Evolutionary conservation across 2,888 invertebrate species (phyloP).

Genomic region (Cosmia trapezina): DNA sequence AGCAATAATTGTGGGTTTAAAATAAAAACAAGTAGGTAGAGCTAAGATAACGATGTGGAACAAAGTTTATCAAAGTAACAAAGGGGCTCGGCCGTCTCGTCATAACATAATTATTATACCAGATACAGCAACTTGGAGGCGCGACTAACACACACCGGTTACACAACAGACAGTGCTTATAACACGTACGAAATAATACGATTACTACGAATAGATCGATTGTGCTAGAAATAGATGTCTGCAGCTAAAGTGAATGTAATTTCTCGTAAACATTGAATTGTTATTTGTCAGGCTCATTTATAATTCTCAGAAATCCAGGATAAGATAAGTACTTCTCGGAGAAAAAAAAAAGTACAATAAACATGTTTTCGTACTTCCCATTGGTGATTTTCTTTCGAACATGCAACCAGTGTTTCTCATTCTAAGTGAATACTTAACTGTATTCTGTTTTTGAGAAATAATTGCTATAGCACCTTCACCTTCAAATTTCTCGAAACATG

Average conservation of each 20-base stretch:
- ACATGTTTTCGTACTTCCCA: constrained; percentile 5
- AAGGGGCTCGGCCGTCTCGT: constrained; percentile 68
- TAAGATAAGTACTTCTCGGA: background rate
- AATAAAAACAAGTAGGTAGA: constrained; percentile 40
- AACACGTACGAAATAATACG: background rate
- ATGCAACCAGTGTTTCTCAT: too few relatives aligned
- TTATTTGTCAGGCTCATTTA: constrained; percentile 12
- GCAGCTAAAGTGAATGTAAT: constrained; percentile 1
- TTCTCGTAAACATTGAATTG: constrained; percentile 29
- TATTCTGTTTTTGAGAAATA: too few relatives aligned
- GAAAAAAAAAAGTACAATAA: constrained; percentile 8
- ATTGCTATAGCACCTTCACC: constrained; percentile 1
- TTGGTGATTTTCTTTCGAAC: constrained; percentile 6
- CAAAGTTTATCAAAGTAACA: constrained; percentile 64
- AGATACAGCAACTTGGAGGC: constrained; percentile 47
- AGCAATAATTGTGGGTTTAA: constrained; percentile 7
- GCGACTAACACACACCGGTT: constrained; percentile 26
- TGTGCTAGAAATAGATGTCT: constrained; percentile 24
- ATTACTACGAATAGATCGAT: constrained; percentile 33
- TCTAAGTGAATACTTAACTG: too few relatives aligned
- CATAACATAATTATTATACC: constrained; percentile 29
- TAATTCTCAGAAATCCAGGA: background rate
- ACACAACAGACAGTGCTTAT: constrained; percentile 24
- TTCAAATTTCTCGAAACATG: constrained; percentile 37
- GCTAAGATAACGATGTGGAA: constrained; percentile 62